Conservation (phyloP, 2,888 invertebrate genomes). For the Agrochola lota region DNA sequence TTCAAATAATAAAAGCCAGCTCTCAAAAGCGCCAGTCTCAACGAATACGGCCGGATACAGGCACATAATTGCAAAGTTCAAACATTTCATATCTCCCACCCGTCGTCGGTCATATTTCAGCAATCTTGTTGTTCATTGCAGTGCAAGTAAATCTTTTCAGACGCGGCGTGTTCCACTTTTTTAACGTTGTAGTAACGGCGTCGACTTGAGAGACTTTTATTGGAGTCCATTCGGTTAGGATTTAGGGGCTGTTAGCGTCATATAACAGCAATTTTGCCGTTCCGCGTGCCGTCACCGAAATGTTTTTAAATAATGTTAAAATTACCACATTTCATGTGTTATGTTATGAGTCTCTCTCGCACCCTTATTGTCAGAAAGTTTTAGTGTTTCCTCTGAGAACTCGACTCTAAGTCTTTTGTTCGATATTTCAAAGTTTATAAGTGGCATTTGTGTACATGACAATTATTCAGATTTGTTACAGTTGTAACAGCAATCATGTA, state of each 20-base stretch:
- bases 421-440: constrained; percentile 1
- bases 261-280: constrained; percentile 77
- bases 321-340: constrained; percentile 76
- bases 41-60: constrained; percentile 34
- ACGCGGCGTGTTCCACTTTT: constrained; percentile 61
- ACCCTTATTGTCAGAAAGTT: constrained; percentile 62
- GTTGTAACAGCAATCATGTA: too few relatives aligned
- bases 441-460: too few relatives aligned
- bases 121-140: constrained; percentile 56
- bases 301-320: constrained; percentile 78
- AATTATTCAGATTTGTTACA: too few relatives aligned
- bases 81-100: constrained; percentile 51
- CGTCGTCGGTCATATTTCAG: constrained; percentile 57
- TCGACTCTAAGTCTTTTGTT: constrained; percentile 2
- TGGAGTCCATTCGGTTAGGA: constrained; percentile 78
- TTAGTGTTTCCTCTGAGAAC: constrained; percentile 9
- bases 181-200: constrained; percentile 68
- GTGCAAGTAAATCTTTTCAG: constrained; percentile 64
- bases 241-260: constrained; percentile 79
- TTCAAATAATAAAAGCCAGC: constrained; percentile 28
- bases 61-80: constrained; percentile 53
- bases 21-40: constrained; percentile 28
- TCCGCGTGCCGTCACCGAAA: constrained; percentile 70
- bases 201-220: constrained; percentile 78
- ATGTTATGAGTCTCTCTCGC: constrained; percentile 69